These are phyloP conservation scores for Lymantria dispar DNA, from an alignment of 2,888 invertebrate species.

Conservation along the genomic window DNA sequence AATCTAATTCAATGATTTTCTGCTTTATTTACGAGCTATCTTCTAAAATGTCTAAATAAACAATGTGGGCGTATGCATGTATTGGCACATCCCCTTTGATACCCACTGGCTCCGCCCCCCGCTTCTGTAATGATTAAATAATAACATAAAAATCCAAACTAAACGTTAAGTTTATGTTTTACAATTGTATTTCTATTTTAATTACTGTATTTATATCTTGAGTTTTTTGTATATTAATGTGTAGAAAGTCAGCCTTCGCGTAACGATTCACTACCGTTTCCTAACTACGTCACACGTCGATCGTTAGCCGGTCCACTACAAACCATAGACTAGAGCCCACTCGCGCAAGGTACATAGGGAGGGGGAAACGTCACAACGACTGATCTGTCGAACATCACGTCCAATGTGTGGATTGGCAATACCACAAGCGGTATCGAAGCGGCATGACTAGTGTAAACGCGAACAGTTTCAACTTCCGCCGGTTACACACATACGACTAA, in stretches of 20 bases:
- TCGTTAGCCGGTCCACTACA: neutral
- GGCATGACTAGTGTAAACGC: slow-evolving; percentile 50
- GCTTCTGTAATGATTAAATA: no score
- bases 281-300: slow-evolving; percentile 43
- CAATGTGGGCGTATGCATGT: no score
- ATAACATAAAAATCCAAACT: no score
- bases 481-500: slow-evolving; percentile 21
- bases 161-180: no score
- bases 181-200: no score
- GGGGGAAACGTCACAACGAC: neutral
- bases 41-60: no score
- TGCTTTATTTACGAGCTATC: no score
- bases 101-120: no score
- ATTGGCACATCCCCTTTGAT: no score
- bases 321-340: slow-evolving; percentile 28
- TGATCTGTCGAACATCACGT: neutral
- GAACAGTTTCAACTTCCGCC: slow-evolving; percentile 37
- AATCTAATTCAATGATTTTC: no score
- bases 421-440: slow-evolving; percentile 22
- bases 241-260: slow-evolving; percentile 69
- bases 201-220: no score
- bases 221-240: slow-evolving; percentile 5
- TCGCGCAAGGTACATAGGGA: neutral
- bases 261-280: slow-evolving; percentile 52
- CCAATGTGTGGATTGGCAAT: neutral